Evolutionary conservation across 1,140 invertebrate genomes (phyloP).

Genomic region (Caenorhabditis elegans): DNA sequence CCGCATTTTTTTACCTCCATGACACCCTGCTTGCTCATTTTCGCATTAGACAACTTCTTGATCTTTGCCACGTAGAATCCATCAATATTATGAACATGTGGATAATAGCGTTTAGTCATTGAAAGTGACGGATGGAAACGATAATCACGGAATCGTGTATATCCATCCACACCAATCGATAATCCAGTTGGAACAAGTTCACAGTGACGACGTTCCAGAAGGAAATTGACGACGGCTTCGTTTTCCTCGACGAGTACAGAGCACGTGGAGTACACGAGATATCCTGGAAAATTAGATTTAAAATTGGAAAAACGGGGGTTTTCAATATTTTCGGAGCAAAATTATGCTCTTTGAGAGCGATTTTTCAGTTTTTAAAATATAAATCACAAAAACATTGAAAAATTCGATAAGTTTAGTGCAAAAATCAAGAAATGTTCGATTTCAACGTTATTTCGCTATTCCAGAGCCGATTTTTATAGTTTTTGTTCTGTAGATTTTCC

Average conservation of each 20-base stretch:
- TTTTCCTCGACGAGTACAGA: conserved; percentile 84
- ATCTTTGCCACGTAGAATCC: conserved; percentile 99
- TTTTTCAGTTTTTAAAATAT: no score
- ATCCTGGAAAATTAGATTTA: conserved; percentile 89
- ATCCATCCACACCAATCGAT: conserved; percentile 92
- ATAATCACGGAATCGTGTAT: conserved; percentile 75
- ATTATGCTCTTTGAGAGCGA: no score
- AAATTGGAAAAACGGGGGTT: conserved; percentile 93
- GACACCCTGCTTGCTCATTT: conserved; percentile 15
- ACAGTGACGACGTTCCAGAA: conserved; percentile 85
- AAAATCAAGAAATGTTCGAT: no score
- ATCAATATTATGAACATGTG: conserved; percentile 97
- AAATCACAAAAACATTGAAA: no score
- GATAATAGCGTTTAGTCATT: conserved; percentile 87
- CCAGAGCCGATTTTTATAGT: no score
- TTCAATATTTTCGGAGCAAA: no score
- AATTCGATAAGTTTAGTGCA: no score
- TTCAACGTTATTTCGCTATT: no score
- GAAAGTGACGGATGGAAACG: conserved; percentile 88
- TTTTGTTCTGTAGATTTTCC: no score
- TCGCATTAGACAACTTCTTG: conserved; percentile 64
- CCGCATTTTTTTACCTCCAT: not conserved
- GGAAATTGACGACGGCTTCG: conserved; percentile 94
- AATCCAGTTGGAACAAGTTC: conserved; percentile 89
- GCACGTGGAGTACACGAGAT: conserved; percentile 1